phyloP scores from a whole-genome alignment of 2,888 invertebrate genomes.

The Dolomedes plantarius region DNA sequence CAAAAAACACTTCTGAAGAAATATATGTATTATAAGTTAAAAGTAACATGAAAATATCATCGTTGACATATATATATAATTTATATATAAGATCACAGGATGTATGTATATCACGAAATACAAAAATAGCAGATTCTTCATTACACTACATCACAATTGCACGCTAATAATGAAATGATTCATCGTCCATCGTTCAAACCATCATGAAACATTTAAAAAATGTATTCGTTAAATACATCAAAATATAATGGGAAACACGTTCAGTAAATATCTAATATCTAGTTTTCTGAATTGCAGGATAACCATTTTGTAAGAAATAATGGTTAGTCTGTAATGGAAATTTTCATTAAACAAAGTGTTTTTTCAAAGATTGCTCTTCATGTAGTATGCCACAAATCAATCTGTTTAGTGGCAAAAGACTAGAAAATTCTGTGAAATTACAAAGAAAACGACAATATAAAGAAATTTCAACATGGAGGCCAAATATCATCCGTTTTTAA shows the following conservation, averaged over 20 bases:
- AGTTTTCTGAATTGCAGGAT: too few relatives aligned
- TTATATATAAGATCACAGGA: conserved; percentile 41
- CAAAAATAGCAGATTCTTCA: conserved; percentile 40
- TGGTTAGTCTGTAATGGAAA: too few relatives aligned
- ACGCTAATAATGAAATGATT: background rate
- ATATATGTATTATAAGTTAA: background rate
- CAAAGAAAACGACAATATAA: too few relatives aligned
- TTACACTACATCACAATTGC: background rate
- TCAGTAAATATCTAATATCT: too few relatives aligned
- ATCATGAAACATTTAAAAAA: background rate
- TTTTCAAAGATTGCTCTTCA: too few relatives aligned
- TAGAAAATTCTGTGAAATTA: too few relatives aligned
- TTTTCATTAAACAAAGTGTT: too few relatives aligned
- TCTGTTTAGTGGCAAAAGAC: too few relatives aligned
- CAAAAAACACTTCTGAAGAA: background rate
- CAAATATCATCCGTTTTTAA: too few relatives aligned
- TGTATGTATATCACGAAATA: conserved; percentile 29
- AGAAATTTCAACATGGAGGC: too few relatives aligned
- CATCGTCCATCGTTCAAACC: background rate
- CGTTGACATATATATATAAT: background rate
- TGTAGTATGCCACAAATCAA: too few relatives aligned
- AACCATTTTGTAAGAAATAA: too few relatives aligned
- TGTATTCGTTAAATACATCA: background rate
- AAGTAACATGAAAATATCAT: conserved; percentile 2
- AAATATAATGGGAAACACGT: background rate